Percentiles rank a stretch among this genome's conserved stretches.
phyloP scores from a whole-genome alignment of 2,888 invertebrate genomes.

The Ophioninae sp. region DNA sequence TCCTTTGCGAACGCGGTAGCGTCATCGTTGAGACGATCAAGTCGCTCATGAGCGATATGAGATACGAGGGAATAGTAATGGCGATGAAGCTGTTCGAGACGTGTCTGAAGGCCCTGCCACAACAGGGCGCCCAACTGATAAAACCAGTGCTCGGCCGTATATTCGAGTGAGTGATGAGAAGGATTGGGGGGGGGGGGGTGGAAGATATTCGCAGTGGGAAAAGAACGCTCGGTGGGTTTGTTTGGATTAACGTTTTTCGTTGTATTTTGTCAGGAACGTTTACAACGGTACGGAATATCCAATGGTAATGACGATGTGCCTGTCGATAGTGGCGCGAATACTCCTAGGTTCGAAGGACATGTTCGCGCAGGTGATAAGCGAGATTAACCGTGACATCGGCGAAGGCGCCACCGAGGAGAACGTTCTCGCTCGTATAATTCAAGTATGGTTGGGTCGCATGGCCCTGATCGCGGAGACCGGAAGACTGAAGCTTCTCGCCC shows the following conservation, averaged over 20 bases:
- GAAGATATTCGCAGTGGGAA: too few species aligned
- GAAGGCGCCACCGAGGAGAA: conserved; percentile 83
- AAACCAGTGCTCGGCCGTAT: conserved; percentile 85
- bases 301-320: conserved; percentile 89
- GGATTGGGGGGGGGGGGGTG: too few species aligned
- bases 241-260: conserved; percentile 3
- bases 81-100: conserved; percentile 89
- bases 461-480: conserved; percentile 89
- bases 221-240: too few species aligned
- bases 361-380: conserved; percentile 75
- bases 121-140: conserved; percentile 88
- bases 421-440: conserved; percentile 87
- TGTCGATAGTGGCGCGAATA: conserved; percentile 90
- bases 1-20: conserved; percentile 87
- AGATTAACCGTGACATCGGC: conserved; percentile 72
- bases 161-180: conserved; percentile 82
- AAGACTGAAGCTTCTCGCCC: conserved; percentile 91
- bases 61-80: conserved; percentile 87
- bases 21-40: conserved; percentile 87
- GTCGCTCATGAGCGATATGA: conserved; percentile 90
- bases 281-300: conserved; percentile 87
- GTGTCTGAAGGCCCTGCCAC: conserved; percentile 88
- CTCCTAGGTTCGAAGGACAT: conserved; percentile 85
- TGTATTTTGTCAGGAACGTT: conserved; percentile 83
- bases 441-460: conserved; percentile 91